These are phyloP conservation scores for Agrotis exclamationis DNA, from an alignment of 2,888 invertebrate species.

Conservation along the genomic window DNA sequence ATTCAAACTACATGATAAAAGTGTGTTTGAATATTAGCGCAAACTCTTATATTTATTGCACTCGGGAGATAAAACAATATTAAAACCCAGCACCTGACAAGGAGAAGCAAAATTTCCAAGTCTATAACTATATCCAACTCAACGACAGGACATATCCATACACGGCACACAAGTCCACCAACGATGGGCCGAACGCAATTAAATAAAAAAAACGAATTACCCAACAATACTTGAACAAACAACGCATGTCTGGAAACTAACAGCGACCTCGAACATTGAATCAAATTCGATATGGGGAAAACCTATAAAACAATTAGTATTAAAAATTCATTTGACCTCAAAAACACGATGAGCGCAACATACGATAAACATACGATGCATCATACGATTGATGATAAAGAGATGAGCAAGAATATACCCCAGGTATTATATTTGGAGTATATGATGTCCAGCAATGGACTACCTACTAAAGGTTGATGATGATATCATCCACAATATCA, in stretches of 20 bases:
- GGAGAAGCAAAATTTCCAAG: background rate
- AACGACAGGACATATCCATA: conserved; percentile 1
- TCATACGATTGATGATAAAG: background rate
- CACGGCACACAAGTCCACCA: background rate
- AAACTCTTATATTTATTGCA: too few species aligned
- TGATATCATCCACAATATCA: conserved; percentile 4
- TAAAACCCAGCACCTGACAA: background rate
- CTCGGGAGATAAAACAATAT: too few species aligned
- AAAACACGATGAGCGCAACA: conserved; percentile 13
- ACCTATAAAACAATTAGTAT: conserved; percentile 27
- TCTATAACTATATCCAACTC: background rate
- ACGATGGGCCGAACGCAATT: background rate
- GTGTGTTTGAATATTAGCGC: background rate
- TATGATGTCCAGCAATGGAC: background rate
- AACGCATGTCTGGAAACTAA: conserved; percentile 7
- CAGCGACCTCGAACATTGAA: conserved; percentile 38
- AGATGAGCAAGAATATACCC: background rate
- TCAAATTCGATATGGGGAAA: conserved; percentile 42
- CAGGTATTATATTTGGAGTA: background rate
- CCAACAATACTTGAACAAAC: conserved; percentile 7
- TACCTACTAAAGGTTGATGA: background rate
- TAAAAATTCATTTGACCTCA: conserved; percentile 32
- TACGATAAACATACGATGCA: conserved; percentile 3
- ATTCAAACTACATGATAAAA: background rate
- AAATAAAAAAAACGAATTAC: too few species aligned